A percentile compares a stretch with the other conserved stretches of the same genome.
These are phyloP conservation scores for Sylvilagus bachmani DNA, from an alignment of 2,113 vertebrate species.

Conservation along the genomic window DNA sequence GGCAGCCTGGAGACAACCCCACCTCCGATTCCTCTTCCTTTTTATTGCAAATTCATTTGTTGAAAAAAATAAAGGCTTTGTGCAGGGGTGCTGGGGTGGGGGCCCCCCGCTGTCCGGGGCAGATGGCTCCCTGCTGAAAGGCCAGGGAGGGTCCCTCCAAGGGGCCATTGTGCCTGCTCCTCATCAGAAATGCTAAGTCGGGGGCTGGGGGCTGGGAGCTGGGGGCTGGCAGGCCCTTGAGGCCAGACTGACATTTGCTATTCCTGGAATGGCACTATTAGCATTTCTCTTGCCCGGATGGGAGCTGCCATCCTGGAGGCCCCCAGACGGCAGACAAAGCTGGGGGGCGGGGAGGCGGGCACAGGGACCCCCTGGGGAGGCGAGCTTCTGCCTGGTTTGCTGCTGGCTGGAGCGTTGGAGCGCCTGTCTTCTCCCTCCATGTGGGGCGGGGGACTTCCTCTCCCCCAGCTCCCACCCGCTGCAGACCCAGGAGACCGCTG, in stretches of 20 bases:
- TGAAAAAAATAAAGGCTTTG: constrained; percentile 71
- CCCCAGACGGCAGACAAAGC: background rate
- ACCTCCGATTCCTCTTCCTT: constrained; percentile 62
- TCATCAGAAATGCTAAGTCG: constrained; percentile 78
- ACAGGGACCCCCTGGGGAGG: background rate
- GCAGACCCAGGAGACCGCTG: fast-evolving
- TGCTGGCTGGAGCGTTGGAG: background rate
- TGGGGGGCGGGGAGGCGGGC: background rate
- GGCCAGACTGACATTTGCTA: constrained; percentile 13
- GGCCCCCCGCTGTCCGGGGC: background rate
- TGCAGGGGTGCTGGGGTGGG: constrained; percentile 4
- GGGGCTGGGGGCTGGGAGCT: background rate
- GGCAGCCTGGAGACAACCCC: background rate
- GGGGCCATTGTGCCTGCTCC: constrained; percentile 56
- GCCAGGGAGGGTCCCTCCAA: background rate
- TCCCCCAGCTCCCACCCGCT: fast-evolving
- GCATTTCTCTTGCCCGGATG: background rate
- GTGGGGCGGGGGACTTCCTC: fast-evolving
- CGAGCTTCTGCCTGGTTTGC: background rate
- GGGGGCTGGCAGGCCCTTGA: background rate
- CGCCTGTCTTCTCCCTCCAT: fast-evolving
- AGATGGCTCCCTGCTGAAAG: constrained; percentile 65
- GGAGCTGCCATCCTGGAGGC: too few species aligned
- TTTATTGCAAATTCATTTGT: constrained; percentile 81
- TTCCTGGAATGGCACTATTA: background rate